phyloP scores from a whole-genome alignment of 2,888 invertebrate species.

The Macrophya annulata region DNA sequence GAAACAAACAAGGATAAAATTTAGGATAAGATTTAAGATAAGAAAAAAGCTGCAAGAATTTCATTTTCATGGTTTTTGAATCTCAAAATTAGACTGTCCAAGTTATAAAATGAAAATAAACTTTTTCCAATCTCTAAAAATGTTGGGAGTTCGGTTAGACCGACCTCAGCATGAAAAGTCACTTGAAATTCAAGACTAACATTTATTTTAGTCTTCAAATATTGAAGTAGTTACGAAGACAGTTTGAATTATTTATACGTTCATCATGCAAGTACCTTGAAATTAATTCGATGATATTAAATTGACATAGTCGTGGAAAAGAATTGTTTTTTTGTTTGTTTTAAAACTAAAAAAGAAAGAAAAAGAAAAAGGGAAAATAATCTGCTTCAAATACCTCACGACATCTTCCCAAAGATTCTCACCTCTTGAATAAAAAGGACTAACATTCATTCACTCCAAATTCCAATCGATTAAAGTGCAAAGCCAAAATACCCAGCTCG shows the following conservation, averaged over 20 bases:
- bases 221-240: not conserved
- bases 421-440: not conserved
- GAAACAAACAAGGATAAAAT: not conserved
- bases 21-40: not conserved
- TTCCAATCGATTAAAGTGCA: not conserved
- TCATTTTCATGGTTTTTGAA: not conserved
- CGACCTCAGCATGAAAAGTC: not conserved
- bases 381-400: not conserved
- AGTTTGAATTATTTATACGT: conserved; percentile 30
- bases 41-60: not conserved
- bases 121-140: not conserved
- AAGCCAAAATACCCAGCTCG: not conserved
- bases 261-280: conserved; percentile 19
- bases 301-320: not conserved
- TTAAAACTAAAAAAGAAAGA: not conserved
- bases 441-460: not conserved
- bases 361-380: not conserved
- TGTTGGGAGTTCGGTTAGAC: not conserved
- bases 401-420: not conserved
- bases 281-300: not conserved
- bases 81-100: not conserved
- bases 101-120: not conserved
- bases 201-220: conserved; percentile 26
- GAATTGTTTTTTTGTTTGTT: not conserved
- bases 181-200: conserved; percentile 29